Percentiles rank a stretch among this genome's conserved stretches.
Conservation (phyloP, 2,113 vertebrate species). For the Erythrolamprus reginae region DNA sequence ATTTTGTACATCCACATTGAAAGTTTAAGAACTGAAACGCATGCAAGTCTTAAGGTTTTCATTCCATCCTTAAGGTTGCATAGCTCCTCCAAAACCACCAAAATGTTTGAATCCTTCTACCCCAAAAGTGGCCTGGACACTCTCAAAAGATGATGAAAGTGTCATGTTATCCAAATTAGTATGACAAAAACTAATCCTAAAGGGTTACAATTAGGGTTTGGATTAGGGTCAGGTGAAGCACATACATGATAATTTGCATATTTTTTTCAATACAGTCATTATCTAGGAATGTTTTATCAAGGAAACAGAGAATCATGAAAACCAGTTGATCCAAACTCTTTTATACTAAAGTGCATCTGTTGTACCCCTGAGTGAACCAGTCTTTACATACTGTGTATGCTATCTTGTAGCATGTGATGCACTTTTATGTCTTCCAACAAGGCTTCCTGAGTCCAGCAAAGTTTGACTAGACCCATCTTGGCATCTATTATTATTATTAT, state of each 20-base stretch:
- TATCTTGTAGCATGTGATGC: background rate
- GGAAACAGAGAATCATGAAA: background rate
- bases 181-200: background rate
- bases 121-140: background rate
- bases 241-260: background rate
- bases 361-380: background rate
- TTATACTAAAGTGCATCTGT: background rate
- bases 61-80: background rate
- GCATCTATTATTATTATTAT: too few species aligned
- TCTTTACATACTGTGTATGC: background rate
- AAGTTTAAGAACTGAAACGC: background rate
- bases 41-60: background rate
- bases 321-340: background rate
- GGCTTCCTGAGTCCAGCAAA: background rate
- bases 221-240: background rate
- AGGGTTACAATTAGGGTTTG: background rate
- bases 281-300: background rate
- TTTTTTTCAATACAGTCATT: background rate
- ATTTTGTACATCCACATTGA: background rate
- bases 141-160: background rate
- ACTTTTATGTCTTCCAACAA: background rate
- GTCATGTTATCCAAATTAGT: background rate
- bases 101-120: background rate
- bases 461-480: background rate
- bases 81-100: background rate